Conservation (phyloP, 2,888 invertebrate genomes). For the Pocota personata region DNA sequence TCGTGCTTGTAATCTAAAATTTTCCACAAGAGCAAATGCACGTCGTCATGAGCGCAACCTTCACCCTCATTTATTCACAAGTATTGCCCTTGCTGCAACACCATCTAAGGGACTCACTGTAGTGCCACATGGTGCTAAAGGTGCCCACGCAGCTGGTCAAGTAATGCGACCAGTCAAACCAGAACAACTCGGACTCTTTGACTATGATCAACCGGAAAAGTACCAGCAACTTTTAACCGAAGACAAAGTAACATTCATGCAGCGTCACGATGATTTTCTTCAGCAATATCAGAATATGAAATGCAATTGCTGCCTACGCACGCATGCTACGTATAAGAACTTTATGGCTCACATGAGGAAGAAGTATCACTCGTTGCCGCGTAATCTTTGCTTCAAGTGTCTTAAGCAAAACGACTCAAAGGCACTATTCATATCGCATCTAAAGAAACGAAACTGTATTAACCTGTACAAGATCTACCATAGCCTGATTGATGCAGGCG, state of each 20-base stretch:
- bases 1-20: slow-evolving; percentile 82
- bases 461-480: slow-evolving; percentile 81
- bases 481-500: slow-evolving; percentile 77
- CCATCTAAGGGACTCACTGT: slow-evolving; percentile 79
- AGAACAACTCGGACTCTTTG: slow-evolving; percentile 78
- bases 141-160: background rate
- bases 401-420: slow-evolving; percentile 82
- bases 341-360: slow-evolving; percentile 83
- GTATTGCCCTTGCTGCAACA: slow-evolving; percentile 75
- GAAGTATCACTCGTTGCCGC: slow-evolving; percentile 81
- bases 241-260: slow-evolving; percentile 81
- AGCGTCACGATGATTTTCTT: slow-evolving; percentile 81
- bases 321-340: slow-evolving; percentile 81
- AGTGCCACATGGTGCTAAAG: slow-evolving; percentile 64
- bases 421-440: slow-evolving; percentile 82
- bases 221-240: slow-evolving; percentile 81
- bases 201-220: slow-evolving; percentile 82
- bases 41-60: slow-evolving; percentile 82
- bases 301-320: slow-evolving; percentile 82
- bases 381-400: slow-evolving; percentile 82
- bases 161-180: slow-evolving; percentile 52
- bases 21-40: slow-evolving; percentile 82
- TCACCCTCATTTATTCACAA: slow-evolving; percentile 80
- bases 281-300: slow-evolving; percentile 82
- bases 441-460: slow-evolving; percentile 82